Conservation (phyloP, 1,140 invertebrate genomes). For the Zaprionus lachaisei region DNA sequence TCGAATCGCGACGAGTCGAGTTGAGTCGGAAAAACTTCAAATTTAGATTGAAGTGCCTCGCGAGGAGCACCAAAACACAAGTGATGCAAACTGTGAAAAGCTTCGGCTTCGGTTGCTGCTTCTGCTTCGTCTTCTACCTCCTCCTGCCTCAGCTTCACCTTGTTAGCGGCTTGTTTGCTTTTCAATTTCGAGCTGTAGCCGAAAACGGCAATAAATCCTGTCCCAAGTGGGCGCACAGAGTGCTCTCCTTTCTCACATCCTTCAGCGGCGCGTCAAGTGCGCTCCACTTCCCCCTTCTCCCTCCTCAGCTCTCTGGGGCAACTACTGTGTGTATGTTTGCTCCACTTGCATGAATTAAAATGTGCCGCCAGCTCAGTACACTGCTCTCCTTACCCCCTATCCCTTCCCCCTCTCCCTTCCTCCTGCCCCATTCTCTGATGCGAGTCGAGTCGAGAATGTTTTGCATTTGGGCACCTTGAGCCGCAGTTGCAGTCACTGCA, state of each 20-base stretch:
- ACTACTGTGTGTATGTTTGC: not conserved
- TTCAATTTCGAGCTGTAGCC: constrained; percentile 77
- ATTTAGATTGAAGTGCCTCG: constrained; percentile 75
- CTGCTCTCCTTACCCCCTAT: not conserved
- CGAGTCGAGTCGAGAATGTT: not conserved
- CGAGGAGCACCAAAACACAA: constrained; percentile 43
- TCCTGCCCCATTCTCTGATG: not conserved
- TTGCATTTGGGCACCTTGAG: constrained; percentile 39
- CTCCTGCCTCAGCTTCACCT: constrained; percentile 62
- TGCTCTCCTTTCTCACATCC: constrained; percentile 41
- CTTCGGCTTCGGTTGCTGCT: not conserved
- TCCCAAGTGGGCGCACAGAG: constrained; percentile 48
- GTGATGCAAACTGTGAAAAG: constrained; percentile 43
- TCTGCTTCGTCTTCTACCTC: not conserved
- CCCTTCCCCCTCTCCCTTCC: not conserved
- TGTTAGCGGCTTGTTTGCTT: constrained; percentile 82
- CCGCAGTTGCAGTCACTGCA: constrained; percentile 17
- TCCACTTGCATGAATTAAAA: constrained; percentile 73
- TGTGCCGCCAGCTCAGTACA: constrained; percentile 34
- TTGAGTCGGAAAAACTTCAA: constrained; percentile 59
- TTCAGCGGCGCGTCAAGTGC: constrained; percentile 65
- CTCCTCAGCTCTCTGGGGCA: not conserved
- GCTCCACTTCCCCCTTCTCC: not conserved
- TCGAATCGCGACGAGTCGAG: constrained; percentile 39
- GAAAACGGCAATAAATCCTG: constrained; percentile 80